A percentile compares a stretch with the other conserved stretches of the same genome.
These are phyloP conservation scores for Dascyllus trimaculatus DNA, from an alignment of 2,113 vertebrate species.

Conservation along the genomic window DNA sequence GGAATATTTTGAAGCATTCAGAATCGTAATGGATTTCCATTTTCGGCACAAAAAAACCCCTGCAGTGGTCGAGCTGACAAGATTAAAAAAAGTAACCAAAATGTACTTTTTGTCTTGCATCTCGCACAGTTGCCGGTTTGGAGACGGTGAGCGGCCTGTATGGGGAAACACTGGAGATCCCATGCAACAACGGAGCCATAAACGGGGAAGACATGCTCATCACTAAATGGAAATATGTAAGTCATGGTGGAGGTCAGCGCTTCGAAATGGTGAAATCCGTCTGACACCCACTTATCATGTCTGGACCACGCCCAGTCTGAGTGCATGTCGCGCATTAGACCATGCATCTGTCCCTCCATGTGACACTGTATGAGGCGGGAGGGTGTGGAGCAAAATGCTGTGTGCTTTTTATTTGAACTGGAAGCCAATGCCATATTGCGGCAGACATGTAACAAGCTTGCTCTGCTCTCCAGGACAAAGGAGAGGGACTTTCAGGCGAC, in stretches of 20 bases:
- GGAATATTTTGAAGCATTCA: constrained; percentile 9
- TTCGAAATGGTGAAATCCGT: constrained; percentile 46
- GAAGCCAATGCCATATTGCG: constrained; percentile 21
- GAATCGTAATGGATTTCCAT: constrained; percentile 44
- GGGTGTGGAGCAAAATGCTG: constrained; percentile 3
- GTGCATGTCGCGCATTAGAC: constrained; percentile 61
- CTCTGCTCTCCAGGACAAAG: constrained; percentile 70
- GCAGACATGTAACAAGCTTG: constrained; percentile 23
- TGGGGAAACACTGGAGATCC: constrained; percentile 91
- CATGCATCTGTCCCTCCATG: constrained; percentile 51
- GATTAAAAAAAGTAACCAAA: constrained; percentile 42
- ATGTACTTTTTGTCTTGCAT: constrained; percentile 32
- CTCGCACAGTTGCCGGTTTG: constrained; percentile 84
- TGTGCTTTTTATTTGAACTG: constrained; percentile 40
- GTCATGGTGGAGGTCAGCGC: constrained; percentile 76
- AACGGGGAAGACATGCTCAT: constrained; percentile 80
- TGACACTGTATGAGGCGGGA: constrained; percentile 21
- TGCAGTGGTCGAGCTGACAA: constrained; percentile 43
- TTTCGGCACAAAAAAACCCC: constrained; percentile 14
- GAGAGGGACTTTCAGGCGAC: constrained; percentile 52
- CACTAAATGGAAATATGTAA: constrained; percentile 98
- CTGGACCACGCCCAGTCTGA: constrained; percentile 74
- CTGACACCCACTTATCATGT: constrained; percentile 68
- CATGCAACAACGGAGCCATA: constrained; percentile 82
- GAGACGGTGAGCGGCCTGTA: constrained; percentile 87